Evolutionary conservation across 2,113 vertebrate genomes (phyloP).

Genomic region (Crocuta crocuta): DNA sequence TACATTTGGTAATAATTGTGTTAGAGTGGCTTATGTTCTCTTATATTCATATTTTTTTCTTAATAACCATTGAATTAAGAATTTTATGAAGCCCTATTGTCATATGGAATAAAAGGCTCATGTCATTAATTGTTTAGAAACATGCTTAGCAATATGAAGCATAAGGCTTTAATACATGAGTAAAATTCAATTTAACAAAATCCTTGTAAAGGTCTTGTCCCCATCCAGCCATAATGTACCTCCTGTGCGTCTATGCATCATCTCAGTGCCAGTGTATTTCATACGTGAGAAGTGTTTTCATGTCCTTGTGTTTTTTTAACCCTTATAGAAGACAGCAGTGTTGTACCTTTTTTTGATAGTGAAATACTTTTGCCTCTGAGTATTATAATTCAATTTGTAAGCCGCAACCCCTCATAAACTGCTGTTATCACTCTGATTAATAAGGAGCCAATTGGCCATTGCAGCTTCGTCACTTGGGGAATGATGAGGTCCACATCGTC

Average conservation of each 20-base stretch:
- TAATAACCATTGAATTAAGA: constrained; percentile 43
- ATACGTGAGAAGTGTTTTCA: constrained; percentile 66
- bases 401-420: constrained; percentile 82
- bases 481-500: constrained; percentile 99
- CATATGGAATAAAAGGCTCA: neutral
- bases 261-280: constrained; percentile 62
- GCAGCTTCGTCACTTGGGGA: constrained; percentile 99
- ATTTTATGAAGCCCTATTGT: neutral
- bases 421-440: constrained; percentile 86
- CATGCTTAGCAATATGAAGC: constrained; percentile 13
- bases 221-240: neutral
- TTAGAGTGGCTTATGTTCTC: constrained; percentile 31
- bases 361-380: constrained; percentile 80
- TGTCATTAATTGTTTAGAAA: neutral
- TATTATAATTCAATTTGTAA: constrained; percentile 85
- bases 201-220: neutral
- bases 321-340: constrained; percentile 73
- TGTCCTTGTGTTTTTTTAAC: constrained; percentile 66
- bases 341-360: constrained; percentile 79
- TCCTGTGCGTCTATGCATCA: neutral
- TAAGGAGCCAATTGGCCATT: constrained; percentile 86
- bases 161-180: neutral
- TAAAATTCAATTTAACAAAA: constrained; percentile 11
- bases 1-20: neutral
- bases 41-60: constrained; percentile 18